phyloP scores from a whole-genome alignment of 2,888 invertebrate genomes.

The Drosophila multiciliata region DNA sequence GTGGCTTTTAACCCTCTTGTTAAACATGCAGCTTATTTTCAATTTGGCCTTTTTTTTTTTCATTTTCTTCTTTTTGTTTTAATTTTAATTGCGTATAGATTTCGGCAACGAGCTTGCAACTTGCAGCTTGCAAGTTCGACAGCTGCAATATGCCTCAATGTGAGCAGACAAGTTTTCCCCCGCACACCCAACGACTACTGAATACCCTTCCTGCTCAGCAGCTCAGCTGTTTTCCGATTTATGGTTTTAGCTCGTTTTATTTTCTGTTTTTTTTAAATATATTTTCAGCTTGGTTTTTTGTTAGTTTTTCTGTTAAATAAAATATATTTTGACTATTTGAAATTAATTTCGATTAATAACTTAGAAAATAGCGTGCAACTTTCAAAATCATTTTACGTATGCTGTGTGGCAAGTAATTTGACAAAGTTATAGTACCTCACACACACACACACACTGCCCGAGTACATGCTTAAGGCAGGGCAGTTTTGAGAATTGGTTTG shows the following conservation, averaged over 20 bases:
- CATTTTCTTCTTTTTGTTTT: slow-evolving; percentile 1
- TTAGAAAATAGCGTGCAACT: too few relatives aligned
- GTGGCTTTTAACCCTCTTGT: slow-evolving; percentile 58
- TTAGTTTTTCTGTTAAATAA: neutral
- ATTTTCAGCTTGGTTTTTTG: neutral
- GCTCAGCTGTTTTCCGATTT: neutral
- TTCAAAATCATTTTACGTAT: neutral
- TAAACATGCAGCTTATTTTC: slow-evolving; percentile 26
- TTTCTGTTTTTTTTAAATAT: neutral
- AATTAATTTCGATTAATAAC: too few relatives aligned
- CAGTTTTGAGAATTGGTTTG: slow-evolving; percentile 7
- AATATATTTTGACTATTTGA: too few relatives aligned
- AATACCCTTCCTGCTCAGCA: slow-evolving; percentile 11
- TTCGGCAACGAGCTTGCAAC: slow-evolving; percentile 64
- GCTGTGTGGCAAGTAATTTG: neutral
- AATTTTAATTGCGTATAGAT: slow-evolving; percentile 75
- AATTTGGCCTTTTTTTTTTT: neutral
- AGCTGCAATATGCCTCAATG: slow-evolving; percentile 64
- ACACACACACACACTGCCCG: neutral
- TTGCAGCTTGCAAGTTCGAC: slow-evolving; percentile 48
- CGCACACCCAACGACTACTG: slow-evolving; percentile 4
- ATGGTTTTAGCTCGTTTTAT: neutral
- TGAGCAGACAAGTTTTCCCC: neutral
- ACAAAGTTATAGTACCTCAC: neutral
- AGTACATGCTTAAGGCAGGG: slow-evolving; percentile 1